Conservation (phyloP, 2,113 vertebrate species). For the Nibea coibor region DNA sequence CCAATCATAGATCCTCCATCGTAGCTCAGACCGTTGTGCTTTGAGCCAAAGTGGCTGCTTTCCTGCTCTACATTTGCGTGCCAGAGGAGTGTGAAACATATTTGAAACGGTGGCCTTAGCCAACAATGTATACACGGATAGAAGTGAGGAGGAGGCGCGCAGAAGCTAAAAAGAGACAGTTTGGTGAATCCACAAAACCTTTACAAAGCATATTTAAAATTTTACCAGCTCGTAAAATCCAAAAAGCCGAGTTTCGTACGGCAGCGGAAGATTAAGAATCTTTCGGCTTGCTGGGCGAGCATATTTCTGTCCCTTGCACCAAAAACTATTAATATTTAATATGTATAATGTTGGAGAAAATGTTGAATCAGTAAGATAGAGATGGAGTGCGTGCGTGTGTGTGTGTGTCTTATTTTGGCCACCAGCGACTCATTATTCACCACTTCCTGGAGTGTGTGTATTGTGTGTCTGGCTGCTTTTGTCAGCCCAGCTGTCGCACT, state of each 20-base stretch:
- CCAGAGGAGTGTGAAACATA: slow-evolving; percentile 31
- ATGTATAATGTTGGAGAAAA: slow-evolving; percentile 27
- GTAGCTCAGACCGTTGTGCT: neutral
- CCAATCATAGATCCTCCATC: neutral
- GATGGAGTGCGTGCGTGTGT: neutral
- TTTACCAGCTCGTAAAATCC: neutral
- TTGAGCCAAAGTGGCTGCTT: slow-evolving; percentile 38
- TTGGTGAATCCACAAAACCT: slow-evolving; percentile 6
- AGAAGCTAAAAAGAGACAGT: slow-evolving; percentile 6
- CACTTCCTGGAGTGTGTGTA: slow-evolving; percentile 42
- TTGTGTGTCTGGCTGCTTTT: slow-evolving; percentile 45
- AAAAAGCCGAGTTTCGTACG: neutral
- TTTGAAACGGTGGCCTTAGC: neutral
- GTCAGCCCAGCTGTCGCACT: slow-evolving; percentile 69
- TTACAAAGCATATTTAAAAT: neutral
- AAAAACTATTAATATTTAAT: slow-evolving; percentile 27
- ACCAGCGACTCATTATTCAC: slow-evolving; percentile 58
- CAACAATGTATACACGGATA: slow-evolving; percentile 7
- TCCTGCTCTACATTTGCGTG: slow-evolving; percentile 1
- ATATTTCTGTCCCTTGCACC: slow-evolving; percentile 14
- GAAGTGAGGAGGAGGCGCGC: neutral
- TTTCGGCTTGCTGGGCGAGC: slow-evolving; percentile 32
- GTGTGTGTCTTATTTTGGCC: slow-evolving; percentile 30
- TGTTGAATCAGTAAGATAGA: slow-evolving; percentile 39
- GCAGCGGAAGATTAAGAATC: neutral